Evolutionary conservation across 37 sponge, comb jelly and placozoan genomes (phyloP), one percentile per base, ranked within the genome.

Genomic region (Hormiphora californensis): DNA sequence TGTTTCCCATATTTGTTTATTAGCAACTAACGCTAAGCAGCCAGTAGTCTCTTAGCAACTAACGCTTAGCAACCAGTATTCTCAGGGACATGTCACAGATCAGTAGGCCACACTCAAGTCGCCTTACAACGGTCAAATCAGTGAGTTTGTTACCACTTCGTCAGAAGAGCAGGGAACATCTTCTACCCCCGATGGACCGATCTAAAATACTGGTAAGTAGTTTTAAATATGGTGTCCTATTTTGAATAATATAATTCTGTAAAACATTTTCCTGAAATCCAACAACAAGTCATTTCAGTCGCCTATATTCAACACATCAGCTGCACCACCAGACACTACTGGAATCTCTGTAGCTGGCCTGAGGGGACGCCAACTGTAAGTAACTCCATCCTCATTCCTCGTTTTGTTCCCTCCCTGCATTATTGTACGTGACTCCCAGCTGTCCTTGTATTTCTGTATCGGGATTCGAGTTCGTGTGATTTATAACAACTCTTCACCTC

Each of bases 281-380:
- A 73, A 39, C 81, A 7, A n/a, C 23, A 73, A 73, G 81, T 43
- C 81, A 7, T 73, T 73, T 33, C 81, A 73, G 81, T 73, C 81
- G 81, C 81, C 81, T n/a, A 73, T 73, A 73, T 73, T 73, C 46
- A 73, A 73, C 81, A 46, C 35, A 22, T 57, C 61, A 15, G 40
- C 81, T 3, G 81, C 46, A 1, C 43, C 81, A 36, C 46, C 40
- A 28, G 43, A 73, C 81, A 73, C n/a, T n/a, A n/a, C n/a, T n/a
- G n/a, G n/a, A n/a, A n/a, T 73, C 46, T 39, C 81, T 46, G 40
- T 46, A n/a, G 81, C 81, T 2, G 81, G 81, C 40, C 44, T 73
- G 0, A 21, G 81, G 21, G 81, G 81, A 8, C 32, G 81, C n/a
- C 81, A 73, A 40, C 46, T 73, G 81, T 73, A 15, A 40, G 81